Base-by-base conservation (phyloP, 2,113 vertebrate genomes). In the Trochalopteron elliotii region DNA sequence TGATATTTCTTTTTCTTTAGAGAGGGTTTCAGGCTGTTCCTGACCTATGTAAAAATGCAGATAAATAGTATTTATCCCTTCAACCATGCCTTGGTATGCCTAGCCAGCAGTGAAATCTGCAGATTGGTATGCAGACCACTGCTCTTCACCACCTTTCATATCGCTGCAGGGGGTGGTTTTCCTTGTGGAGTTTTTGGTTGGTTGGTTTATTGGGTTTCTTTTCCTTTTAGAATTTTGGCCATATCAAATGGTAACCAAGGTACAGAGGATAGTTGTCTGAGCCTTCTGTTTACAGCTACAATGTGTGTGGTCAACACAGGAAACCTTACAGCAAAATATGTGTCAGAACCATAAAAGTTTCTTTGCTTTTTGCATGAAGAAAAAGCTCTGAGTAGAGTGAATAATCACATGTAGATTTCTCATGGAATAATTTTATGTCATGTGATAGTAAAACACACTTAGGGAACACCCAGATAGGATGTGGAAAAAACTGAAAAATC, bases 401-500 rank as follows among this genome's bases (percentile, higher is more conserved):
- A 70, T 80, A 79, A 63, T 59, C 45, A 42, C 4, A 15, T 39
- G 4, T 63, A 7, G 30, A 50, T 50, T 67, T 93, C 68, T 80
- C 3, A 19, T 42, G 27, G 56, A 83, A 67, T 42, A 50, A 19
- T 63, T 80, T 80, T 83, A 33, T 65, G 28, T 42, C 17, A 45
- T 2, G 0, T 2, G 5, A 24, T 55, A 74, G 13, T 45, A 70
- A 69, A 81, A 53, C 0, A 0, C 7, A 44, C 16, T 39, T 33
- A 37, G 61, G 64, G 2, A 71, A 28, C 7, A 49, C 18, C 18
- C 76, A 33, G 18, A 18, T 74, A 88, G 15, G 24, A 78, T 56
- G 42, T 12, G 44, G 16, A 59, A 90, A 74, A 70, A 63, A 12
- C 19, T 42, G 28, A 55, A 52, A 74, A 77, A 23, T 65, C 6